Evolutionary conservation across 1,140 invertebrate species (phyloP), one percentile per base, ranked within the genome.

Genomic region (Pachyrhynchus sulphureomaculatus): DNA sequence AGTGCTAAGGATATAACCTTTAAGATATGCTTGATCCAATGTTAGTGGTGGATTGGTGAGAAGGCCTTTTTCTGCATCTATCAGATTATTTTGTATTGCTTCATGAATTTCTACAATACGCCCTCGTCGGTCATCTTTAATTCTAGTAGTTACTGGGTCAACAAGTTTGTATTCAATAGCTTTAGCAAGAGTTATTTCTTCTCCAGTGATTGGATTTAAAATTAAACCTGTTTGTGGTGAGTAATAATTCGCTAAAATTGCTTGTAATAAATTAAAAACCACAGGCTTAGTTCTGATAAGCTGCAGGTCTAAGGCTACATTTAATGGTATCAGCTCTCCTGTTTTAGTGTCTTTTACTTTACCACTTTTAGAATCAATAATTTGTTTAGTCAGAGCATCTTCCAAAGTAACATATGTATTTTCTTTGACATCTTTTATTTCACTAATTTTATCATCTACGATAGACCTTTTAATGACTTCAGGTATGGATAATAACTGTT

Each of bases 161-260:
- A 94, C 80, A 48, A 91, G 84, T 61, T 86, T 87, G 62, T 77
- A 81, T 48, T 86, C 77, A 13, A 93, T 83, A 17, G 89, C 90
- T 74, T 91, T 78, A 45, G 82, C 82, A 1, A 96, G 67, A 0
- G 87, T 85, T 12, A 93, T 78, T 61, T 85, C 80, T 55, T 89
- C 82, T 3, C 91, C 92, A 37, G 86, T 88, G 65, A 84, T 83
- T 1, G 93, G 91, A 81, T 95, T 87, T 4, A 92, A 78, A 58
- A 96, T 87, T 62, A 83, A 83, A n/a, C 90, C 87, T 2, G 85
- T 87, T 63, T 85, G 81, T 2, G 87, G 81, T 44, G 84, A 84
- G 73, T 93, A 93, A 75, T 92, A 88, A 68, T 90, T 90, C 68
- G 88, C 82, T 64, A 88, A 81, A 52, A 96, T 86, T 36, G 89